Conservation (phyloP, 2,888 invertebrate species). For the Emmelina monodactyla region DNA sequence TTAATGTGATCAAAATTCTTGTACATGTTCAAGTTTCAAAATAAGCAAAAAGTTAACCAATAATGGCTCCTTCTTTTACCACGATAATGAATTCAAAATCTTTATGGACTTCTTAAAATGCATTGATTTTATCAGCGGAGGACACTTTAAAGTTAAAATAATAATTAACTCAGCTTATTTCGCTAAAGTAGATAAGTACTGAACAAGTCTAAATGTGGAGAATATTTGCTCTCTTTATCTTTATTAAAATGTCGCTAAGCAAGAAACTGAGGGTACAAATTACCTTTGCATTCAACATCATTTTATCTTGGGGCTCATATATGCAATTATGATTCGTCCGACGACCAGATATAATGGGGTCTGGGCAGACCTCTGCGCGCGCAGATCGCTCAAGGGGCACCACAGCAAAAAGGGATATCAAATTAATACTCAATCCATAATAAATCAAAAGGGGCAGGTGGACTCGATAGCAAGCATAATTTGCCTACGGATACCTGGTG, state of each 20-base stretch:
- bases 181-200: no score
- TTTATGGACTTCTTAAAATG: no score
- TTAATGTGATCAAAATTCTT: constrained; percentile 7
- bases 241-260: not conserved
- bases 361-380: constrained; percentile 43
- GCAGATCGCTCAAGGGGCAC: constrained; percentile 58
- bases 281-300: constrained; percentile 36
- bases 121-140: no score
- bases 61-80: not conserved
- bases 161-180: no score
- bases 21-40: constrained; percentile 1
- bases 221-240: no score
- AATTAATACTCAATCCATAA: constrained; percentile 67
- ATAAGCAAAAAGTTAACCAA: constrained; percentile 6
- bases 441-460: constrained; percentile 65
- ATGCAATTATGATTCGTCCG: constrained; percentile 62
- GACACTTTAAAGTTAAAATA: no score
- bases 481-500: constrained; percentile 57
- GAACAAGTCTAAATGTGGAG: no score
- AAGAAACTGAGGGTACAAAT: constrained; percentile 19
- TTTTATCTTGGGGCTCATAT: constrained; percentile 50
- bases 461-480: constrained; percentile 47
- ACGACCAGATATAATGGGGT: constrained; percentile 58
- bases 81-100: constrained; percentile 34
- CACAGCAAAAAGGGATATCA: constrained; percentile 62